Base-by-base conservation (phyloP, 2,888 invertebrate species). In the Euplexia lucipara region DNA sequence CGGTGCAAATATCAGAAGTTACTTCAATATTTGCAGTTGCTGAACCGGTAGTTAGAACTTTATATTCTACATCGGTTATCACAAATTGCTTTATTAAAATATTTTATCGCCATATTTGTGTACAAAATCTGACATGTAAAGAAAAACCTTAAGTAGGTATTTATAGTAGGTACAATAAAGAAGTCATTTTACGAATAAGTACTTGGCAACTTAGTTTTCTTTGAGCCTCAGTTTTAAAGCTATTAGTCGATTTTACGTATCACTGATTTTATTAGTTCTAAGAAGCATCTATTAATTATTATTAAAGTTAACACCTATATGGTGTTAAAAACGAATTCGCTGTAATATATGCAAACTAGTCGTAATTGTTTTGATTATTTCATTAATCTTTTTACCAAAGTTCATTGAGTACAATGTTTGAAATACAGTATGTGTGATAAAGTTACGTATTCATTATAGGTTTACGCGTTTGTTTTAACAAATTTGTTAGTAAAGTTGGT, bases 241-340 rank as follows among this genome's bases (percentile, higher is more conserved):
- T 54, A 65, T 60, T 77, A 66, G 42, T 48, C 42, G 37, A 53
- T 42, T 59, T 58, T 66, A 71, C 52, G 42, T 65, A 57, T 76
- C 53, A 54, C 58, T 64, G 47, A 60, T 65, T 77, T 76, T 71
- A 60, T 37, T 51, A 76, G 56, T 52, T 71, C 57, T 52, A 37
- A 42, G 45, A 41, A 63, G 37, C 20, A 20, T 51, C 20, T 70
- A 48, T 42, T 68, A 41, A 47, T 26, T 41, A 45, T 57, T 12
- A 45, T 37, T 59, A 20, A 22, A 41, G 4, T 70, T 48, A 35
- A 42, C 47, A 56, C 39, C 10, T 70, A 16, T n/a, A 37, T n/a
- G 42, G 51, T 56, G 65, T 65, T 20, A 18, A 42, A 18, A 59
- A 77, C 56, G 77, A 73, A 65, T 60, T 73, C 47, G 47, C 47